phyloP scores from a whole-genome alignment of 1,140 invertebrate genomes.

The Drosophila grimshawi region DNA sequence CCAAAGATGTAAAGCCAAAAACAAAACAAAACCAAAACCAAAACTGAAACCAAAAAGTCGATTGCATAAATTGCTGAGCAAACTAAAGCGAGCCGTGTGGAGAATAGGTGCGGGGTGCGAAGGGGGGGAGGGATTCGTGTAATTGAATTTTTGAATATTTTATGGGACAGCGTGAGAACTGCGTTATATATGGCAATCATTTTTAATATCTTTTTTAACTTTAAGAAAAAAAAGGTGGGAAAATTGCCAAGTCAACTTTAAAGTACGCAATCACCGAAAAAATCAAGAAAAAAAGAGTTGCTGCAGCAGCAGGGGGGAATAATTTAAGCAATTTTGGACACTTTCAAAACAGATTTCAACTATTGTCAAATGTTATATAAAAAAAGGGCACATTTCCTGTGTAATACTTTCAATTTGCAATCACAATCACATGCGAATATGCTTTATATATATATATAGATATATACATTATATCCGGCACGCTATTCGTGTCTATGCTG shows the following conservation, averaged over 20 bases:
- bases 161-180: slow-evolving; percentile 67
- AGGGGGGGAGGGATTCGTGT: slow-evolving; percentile 40
- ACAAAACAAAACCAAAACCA: slow-evolving; percentile 2
- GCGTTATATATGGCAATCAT: slow-evolving; percentile 42
- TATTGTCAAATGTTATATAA: slow-evolving; percentile 41
- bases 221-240: slow-evolving; percentile 33
- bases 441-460: neutral
- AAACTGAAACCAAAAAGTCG: slow-evolving; percentile 30
- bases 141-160: slow-evolving; percentile 77
- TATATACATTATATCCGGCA: slow-evolving; percentile 34
- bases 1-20: neutral
- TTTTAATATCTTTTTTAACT: slow-evolving; percentile 36
- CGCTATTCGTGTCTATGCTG: slow-evolving; percentile 27
- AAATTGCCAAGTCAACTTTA: slow-evolving; percentile 30
- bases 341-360: slow-evolving; percentile 35
- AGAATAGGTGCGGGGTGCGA: slow-evolving; percentile 8
- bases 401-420: slow-evolving; percentile 38
- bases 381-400: slow-evolving; percentile 26
- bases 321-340: slow-evolving; percentile 9
- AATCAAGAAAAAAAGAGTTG: too few relatives aligned
- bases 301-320: neutral
- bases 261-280: slow-evolving; percentile 19
- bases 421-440: slow-evolving; percentile 46
- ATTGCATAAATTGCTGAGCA: slow-evolving; percentile 48
- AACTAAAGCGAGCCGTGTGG: slow-evolving; percentile 32